Evolutionary conservation across 1,140 invertebrate genomes (phyloP).

Genomic region (Phymorhynchus buccinoides): DNA sequence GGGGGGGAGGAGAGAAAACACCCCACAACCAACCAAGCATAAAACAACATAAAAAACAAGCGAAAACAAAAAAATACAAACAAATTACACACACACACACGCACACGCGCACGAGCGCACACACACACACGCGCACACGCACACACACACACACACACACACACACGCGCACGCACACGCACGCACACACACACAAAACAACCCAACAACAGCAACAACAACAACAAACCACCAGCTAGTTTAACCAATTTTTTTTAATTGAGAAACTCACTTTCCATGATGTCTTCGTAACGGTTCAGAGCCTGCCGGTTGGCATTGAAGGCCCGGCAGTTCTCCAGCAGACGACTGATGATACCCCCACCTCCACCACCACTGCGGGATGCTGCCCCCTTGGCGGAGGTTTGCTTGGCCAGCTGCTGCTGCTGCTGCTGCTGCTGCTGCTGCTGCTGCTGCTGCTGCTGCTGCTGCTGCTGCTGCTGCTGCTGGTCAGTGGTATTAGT

Average conservation of each 20-base stretch:
- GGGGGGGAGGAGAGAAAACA: too few relatives aligned
- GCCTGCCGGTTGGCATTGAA: slow-evolving; percentile 7
- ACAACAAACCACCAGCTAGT: too few relatives aligned
- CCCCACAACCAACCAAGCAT: neutral
- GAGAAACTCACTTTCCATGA: neutral
- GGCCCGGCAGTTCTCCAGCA: slow-evolving; percentile 14
- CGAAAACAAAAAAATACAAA: neutral
- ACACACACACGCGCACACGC: neutral
- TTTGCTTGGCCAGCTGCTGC: neutral
- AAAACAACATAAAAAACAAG: too few relatives aligned
- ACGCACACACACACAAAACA: too few relatives aligned
- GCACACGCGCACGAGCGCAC: too few relatives aligned
- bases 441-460: too few relatives aligned
- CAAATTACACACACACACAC: neutral
- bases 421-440: too few relatives aligned
- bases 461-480: too few relatives aligned
- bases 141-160: neutral
- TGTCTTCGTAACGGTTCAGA: neutral
- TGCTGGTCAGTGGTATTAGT: too few relatives aligned
- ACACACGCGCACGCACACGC: neutral
- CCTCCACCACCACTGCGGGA: too few relatives aligned
- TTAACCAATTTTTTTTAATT: too few relatives aligned
- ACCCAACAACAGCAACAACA: too few relatives aligned
- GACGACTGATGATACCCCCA: neutral
- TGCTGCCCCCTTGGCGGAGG: neutral